Evolutionary conservation across 1,140 invertebrate genomes (phyloP).

Genomic region (Eriosoma lanigerum): DNA sequence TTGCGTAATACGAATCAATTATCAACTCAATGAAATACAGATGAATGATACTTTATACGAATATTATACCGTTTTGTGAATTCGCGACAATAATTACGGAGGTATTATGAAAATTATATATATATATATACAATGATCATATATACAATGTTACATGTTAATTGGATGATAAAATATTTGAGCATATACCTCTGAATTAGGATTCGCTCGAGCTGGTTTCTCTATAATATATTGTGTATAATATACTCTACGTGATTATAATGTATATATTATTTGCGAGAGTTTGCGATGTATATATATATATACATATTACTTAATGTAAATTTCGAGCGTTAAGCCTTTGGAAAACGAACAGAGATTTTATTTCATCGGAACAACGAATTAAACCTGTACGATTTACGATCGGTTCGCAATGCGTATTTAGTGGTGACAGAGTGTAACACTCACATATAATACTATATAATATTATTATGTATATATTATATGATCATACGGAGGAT

Average conservation of each 20-base stretch:
- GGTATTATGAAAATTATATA: neutral
- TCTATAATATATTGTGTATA: neutral
- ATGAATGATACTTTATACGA: no score
- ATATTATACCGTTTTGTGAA: no score
- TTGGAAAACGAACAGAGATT: neutral
- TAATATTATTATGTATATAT: no score
- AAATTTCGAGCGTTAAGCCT: neutral
- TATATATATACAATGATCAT: neutral
- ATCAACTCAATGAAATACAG: no score
- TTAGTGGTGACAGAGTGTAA: no score
- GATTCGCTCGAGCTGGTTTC: no score
- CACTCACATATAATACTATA: no score
- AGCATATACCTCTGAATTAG: neutral
- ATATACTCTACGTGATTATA: neutral
- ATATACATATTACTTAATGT: neutral
- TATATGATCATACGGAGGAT: no score
- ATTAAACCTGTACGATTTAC: neutral
- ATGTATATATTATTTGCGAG: neutral
- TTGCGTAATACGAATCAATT: no score
- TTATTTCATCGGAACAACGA: neutral
- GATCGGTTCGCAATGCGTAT: neutral
- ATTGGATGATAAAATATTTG: conserved; percentile 1
- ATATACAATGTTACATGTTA: neutral
- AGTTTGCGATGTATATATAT: neutral
- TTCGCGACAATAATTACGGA: neutral